Evolutionary conservation across 2,797 vertebrate genomes (phyloP), one percentile per base, ranked within the genome.

Genomic region (Oryzias dopingdopingensis): DNA sequence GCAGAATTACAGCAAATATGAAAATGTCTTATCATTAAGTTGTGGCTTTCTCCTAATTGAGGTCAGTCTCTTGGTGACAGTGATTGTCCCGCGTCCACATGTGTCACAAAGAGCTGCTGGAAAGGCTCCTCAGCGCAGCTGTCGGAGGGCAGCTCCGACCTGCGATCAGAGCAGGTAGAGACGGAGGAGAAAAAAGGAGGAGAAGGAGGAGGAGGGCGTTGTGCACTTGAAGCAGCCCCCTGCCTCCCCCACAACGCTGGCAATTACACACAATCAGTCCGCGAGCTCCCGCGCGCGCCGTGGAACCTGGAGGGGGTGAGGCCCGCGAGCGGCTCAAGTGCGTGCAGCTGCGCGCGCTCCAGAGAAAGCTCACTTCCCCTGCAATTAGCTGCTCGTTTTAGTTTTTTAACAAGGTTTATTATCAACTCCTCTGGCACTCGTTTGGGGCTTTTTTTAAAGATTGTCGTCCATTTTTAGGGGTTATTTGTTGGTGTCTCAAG

Each of bases 261-360:
- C 94, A 98, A 98, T 99, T 96, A 98, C 91, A 78, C 91, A 95
- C 94, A 94, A 97, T 98, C 95, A 95, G 93, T 81, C 50, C 89
- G 91, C 89, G 93, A 92, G 93, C 92, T 89, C 92, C 92, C 88
- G 93, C 93, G 93, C 91, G 93, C 93, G 84, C 13, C 26, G 93
- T 91, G 92, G 59, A 95, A 94, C 93, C 92, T 92, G 92, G 44
- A 37, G 32, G 92, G 94, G 94, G 93, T 91, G 93, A 94, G 90
- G 80, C 84, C 89, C 67, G 75, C 74, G 65, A 50, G 83, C 67
- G 14, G 90, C 92, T 99, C 94, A 98, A 99, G 97, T 98, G 94
- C 91, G 91, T 98, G 95, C 97, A 99, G 97, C 97, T 99, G 97
- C 94, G 92, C 85, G 93, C 88, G 93, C 93, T 92, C 90, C 89